Evolutionary conservation across 1,140 invertebrate species (phyloP), one percentile per base, ranked within the genome.

Genomic region (Monomorium pharaonis): DNA sequence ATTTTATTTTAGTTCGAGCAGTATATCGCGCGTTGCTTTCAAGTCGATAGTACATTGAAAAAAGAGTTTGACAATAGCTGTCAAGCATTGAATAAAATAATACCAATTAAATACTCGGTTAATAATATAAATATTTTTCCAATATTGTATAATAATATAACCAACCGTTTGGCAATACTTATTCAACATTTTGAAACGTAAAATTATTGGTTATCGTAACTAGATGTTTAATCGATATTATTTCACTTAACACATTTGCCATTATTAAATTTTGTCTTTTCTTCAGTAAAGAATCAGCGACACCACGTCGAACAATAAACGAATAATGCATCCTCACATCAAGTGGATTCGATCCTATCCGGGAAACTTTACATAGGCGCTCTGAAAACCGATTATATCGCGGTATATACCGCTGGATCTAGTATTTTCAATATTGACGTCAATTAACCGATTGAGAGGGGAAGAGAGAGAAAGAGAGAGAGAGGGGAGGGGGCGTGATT

Each of bases 401-500:
- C 24, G 37, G 3, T 37, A 37, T 3, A 58, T 27, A 44, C 30
- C 5, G 21, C 30, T 44, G 51, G 12, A 30, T 72, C 42, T 56
- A 33, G 16, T 54, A 42, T 54, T 42, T 54, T 69, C 33, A 16
- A 49, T 72, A 74, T 44, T 42, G 51, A 30, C 37, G 24, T 58
- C 51, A 72, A 83, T 83, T 72, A 74, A 83, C 14, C 37, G 37
- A 72, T 44, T 42, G 33, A 56, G 14, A 56, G 12, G 37, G n/a
- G n/a, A n/a, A n/a, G n/a, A n/a, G n/a, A n/a, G n/a, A n/a, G n/a
- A n/a, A n/a, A n/a, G n/a, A n/a, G n/a, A n/a, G n/a, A n/a, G n/a
- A n/a, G n/a, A n/a, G n/a, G n/a, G n/a, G n/a, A n/a, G n/a, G 14
- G 14, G 12, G 30, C 62, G 62, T 69, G 78, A 72, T 81, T 44